Conservation (phyloP, 2,888 invertebrate species). For the Lasioglossum calceatum region DNA sequence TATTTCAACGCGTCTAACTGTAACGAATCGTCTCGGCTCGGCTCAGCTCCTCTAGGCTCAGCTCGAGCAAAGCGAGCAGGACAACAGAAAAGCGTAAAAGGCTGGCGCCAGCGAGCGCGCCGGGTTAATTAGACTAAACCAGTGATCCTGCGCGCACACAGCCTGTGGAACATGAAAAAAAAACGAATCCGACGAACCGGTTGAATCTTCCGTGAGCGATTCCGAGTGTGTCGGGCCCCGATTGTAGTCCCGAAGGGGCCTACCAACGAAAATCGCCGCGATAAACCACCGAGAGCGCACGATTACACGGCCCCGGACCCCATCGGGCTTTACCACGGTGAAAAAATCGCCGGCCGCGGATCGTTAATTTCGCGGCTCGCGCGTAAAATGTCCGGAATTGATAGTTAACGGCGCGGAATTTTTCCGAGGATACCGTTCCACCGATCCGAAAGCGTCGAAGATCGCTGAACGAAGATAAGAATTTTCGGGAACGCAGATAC, state of each 20-base stretch:
- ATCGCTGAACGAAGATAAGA: conserved; percentile 10
- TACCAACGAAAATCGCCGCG: conserved; percentile 51
- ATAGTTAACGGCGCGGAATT: conserved; percentile 49
- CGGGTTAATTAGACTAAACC: conserved; percentile 38
- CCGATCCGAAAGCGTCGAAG: not conserved
- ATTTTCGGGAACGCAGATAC: conserved; percentile 10
- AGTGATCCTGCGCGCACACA: not conserved
- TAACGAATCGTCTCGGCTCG: not conserved
- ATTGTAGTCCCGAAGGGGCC: conserved; percentile 44
- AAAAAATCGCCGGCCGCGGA: not conserved
- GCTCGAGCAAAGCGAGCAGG: not conserved
- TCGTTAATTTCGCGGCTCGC: conserved; percentile 42
- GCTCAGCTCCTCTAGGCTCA: not conserved
- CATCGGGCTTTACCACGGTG: not conserved
- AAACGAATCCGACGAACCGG: conserved; percentile 37
- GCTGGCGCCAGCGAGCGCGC: not conserved
- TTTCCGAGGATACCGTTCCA: conserved; percentile 48
- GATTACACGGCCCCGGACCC: conserved; percentile 1
- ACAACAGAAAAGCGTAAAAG: conserved; percentile 27
- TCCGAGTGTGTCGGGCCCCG: conserved; percentile 46
- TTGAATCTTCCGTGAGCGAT: conserved; percentile 29
- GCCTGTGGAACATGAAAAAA: not conserved
- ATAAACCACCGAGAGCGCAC: conserved; percentile 47
- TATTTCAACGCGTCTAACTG: conserved; percentile 17
- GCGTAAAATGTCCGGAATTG: conserved; percentile 47